phyloP scores from a whole-genome alignment of 1,140 invertebrate genomes.

The Bradynema listronoti region DNA sequence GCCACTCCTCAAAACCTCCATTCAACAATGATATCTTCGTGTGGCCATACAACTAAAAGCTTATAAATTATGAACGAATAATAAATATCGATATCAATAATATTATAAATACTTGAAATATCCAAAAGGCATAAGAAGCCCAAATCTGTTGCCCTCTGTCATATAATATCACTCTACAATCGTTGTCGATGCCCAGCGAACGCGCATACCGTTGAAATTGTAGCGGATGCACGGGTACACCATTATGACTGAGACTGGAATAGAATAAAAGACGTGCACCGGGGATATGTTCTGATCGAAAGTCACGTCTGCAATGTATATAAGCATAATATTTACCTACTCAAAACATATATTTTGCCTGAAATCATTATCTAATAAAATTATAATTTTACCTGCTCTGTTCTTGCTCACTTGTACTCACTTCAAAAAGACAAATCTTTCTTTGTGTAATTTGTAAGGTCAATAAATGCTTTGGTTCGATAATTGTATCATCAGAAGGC shows the following conservation, averaged over 20 bases:
- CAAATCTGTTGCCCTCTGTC: conserved; percentile 50
- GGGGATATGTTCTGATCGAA: conserved; percentile 3
- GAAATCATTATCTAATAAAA: not conserved
- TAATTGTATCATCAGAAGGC: too few species aligned
- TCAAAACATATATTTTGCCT: not conserved
- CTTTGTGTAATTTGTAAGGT: conserved; percentile 13
- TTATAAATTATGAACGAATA: conserved; percentile 17
- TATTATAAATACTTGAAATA: conserved; percentile 46
- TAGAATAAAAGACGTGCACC: conserved; percentile 42
- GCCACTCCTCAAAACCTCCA: conserved; percentile 15
- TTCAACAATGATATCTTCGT: conserved; percentile 31
- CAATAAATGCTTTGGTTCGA: conserved; percentile 12
- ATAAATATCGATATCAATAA: conserved; percentile 2
- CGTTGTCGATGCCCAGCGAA: conserved; percentile 49
- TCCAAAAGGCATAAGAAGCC: conserved; percentile 53
- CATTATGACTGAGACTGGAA: conserved; percentile 47
- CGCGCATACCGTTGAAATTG: conserved; percentile 54
- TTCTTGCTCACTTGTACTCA: conserved; percentile 13
- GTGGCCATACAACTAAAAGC: conserved; percentile 51
- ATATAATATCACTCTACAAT: conserved; percentile 52
- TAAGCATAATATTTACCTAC: not conserved
- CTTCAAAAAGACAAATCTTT: conserved; percentile 16
- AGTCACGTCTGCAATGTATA: conserved; percentile 3
- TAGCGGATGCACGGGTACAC: conserved; percentile 56
- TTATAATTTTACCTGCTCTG: conserved; percentile 8